Conservation (phyloP, 2,797 vertebrate species). For the Apogon talboti region DNA sequence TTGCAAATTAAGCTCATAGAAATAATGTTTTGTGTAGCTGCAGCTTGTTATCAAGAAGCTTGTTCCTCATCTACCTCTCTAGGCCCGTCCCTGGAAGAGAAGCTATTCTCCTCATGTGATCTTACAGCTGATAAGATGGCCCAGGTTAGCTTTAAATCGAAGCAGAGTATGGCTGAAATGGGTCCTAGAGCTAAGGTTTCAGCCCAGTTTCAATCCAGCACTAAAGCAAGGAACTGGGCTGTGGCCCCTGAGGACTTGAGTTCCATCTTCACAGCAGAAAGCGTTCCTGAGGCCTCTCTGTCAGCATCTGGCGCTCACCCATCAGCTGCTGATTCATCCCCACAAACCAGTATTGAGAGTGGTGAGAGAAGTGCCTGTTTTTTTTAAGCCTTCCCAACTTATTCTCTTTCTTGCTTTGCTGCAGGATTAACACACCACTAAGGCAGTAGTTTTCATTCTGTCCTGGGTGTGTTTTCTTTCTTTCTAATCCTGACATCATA, state of each 20-base stretch:
- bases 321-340: slow-evolving; percentile 78
- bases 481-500: slow-evolving; percentile 42
- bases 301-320: slow-evolving; percentile 60
- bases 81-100: slow-evolving; percentile 95
- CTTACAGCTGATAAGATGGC: slow-evolving; percentile 87
- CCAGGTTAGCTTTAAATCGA: slow-evolving; percentile 87
- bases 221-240: slow-evolving; percentile 86
- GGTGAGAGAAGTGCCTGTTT: slow-evolving; percentile 89
- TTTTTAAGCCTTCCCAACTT: slow-evolving; percentile 45
- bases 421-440: slow-evolving; percentile 55
- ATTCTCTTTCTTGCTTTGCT: slow-evolving; percentile 50
- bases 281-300: slow-evolving; percentile 52
- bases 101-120: slow-evolving; percentile 90
- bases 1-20: slow-evolving; percentile 5
- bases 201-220: slow-evolving; percentile 85
- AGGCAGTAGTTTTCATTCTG: slow-evolving; percentile 30
- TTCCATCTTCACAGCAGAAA: slow-evolving; percentile 82
- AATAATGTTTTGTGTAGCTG: slow-evolving; percentile 11
- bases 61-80: slow-evolving; percentile 76
- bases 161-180: slow-evolving; percentile 78
- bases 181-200: slow-evolving; percentile 81
- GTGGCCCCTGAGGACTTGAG: slow-evolving; percentile 82
- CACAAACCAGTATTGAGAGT: slow-evolving; percentile 82
- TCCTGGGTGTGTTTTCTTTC: slow-evolving; percentile 37
- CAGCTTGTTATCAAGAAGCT: slow-evolving; percentile 50